Base-by-base conservation (phyloP, 2,888 invertebrate genomes). In the Acronicta aceris region DNA sequence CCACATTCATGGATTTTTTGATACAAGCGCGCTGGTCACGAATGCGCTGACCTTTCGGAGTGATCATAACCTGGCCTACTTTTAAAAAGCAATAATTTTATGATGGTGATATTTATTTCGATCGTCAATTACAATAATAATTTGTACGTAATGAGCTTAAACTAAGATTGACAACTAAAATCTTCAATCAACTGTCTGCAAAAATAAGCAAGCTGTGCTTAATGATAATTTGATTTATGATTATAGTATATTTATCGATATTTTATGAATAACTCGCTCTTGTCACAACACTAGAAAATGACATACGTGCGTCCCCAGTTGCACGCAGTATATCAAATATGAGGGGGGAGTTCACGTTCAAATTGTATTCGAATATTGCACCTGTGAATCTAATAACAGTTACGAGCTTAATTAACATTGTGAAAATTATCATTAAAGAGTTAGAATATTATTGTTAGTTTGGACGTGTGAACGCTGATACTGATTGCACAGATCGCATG, bases 211-310 rank as follows among this genome's bases (percentile, higher is more conserved):
- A 12, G 12, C 3, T 33, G 8, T 33, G 12, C 10, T 10, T 12
- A 9, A 10, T 30, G 10, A 30, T 30, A 2, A 30, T 30, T 10
- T 9, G 8, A 30, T n/a, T n/a, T 21, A 21, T 21, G 21, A 21
- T 21, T 4, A 4, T 3, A 21, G 21, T 21, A 21, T 13, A 6
- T 17, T 17, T 41, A 51, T 70, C 74, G 69, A 78, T 74, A 76
- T 68, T 67, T 65, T 21, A 21, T 21, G 21, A 61, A 58, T 65
- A 59, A 58, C 45, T 43, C 33, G 17, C 43, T 27, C 8, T 17
- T 67, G 54, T 65, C 71, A 52, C 81, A 73, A 57, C 84, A 76
- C 87, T 87, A 81, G 38, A 67, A 77, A 85, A 81, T 82, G 82
- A 84, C 79, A 81, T 55, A 54, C 55, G 54, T 43, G 48, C 17